These are phyloP conservation scores for Hypena proboscidalis DNA, from an alignment of 2,888 invertebrate genomes.

Conservation along the genomic window DNA sequence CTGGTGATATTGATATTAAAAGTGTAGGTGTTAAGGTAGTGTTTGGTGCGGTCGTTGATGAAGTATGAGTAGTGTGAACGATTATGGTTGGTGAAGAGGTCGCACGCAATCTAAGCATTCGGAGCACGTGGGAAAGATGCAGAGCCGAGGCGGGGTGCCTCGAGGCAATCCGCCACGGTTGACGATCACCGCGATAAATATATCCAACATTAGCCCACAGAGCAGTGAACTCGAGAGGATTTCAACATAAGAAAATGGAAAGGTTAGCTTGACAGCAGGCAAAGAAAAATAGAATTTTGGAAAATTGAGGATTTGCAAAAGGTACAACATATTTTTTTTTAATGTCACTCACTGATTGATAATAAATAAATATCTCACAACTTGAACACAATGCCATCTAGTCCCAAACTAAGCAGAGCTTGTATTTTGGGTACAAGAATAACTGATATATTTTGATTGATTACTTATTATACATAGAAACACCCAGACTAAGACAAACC, in stretches of 20 bases:
- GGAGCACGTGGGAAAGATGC: conserved; percentile 81
- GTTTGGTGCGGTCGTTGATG: conserved; percentile 49
- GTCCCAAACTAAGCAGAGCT: too few species aligned
- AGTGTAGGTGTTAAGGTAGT: conserved; percentile 30
- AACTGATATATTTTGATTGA: too few species aligned
- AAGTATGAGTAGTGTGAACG: conserved; percentile 60
- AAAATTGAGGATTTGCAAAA: too few species aligned
- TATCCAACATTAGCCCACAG: conserved; percentile 77
- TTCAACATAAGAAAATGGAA: conserved; percentile 5
- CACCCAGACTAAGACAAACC: too few species aligned
- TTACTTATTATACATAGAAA: too few species aligned
- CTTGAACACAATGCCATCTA: too few species aligned
- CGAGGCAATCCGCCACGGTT: conserved; percentile 75
- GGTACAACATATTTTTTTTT: too few species aligned
- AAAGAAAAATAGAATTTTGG: too few species aligned
- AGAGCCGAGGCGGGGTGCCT: conserved; percentile 73
- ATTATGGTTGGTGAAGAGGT: conserved; percentile 69
- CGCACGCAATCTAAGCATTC: conserved; percentile 84
- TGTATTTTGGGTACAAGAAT: too few species aligned
- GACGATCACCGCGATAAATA: conserved; percentile 83
- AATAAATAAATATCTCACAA: too few species aligned
- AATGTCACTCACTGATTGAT: too few species aligned
- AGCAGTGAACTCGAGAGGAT: conserved; percentile 61
- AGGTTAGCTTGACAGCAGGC: background rate
- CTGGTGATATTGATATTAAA: conserved; percentile 44